Evolutionary conservation across 2,797 vertebrate species (phyloP), one percentile per base, ranked within the genome.

Genomic region (Gambusia yucatana): DNA sequence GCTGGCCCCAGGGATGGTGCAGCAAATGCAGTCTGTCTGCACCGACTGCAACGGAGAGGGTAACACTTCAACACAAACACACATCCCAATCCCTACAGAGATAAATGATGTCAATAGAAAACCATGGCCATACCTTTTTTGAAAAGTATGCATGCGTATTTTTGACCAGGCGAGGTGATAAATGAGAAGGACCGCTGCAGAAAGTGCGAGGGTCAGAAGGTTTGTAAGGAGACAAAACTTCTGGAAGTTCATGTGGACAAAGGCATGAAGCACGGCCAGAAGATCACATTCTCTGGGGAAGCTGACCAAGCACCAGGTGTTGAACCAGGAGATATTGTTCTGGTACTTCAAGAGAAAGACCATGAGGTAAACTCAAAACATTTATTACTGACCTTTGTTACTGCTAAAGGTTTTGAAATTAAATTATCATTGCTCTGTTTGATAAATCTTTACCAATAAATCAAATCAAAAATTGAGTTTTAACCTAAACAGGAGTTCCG

Each of bases 1-100:
- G 94, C 95, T 99, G 95, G 98, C 97, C 77, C 98, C 98, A 1
- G 98, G 98, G 1, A 99, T 99, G 98, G 98, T 99, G 48, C 98
- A 99, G 91, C 98, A 99, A 95, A 99, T 99, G 98, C 98, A 99
- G 92, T 99, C 98, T 0, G 98, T 99, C 78, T 99, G 98, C 82
- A 98, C 97, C 11, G 98, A 99, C 91, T 99, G 98, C 94, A 98
- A 96, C 2, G 98, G 98, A 93, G 98, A 99, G 94, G 98, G 98
- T 99, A 96, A 91, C 47, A 43, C 77, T 39, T 87, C 55, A 36
- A 28, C 28, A 22, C 72, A 84, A 43, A 79, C 41, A 25, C 48
- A 74, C 72, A 75, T 3, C 25, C 44, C 17, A 36, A 73, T 25
- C 63, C 33, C 43, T 25, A 43, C 52, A 76, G 13, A 82, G 7